phyloP scores from a whole-genome alignment of 1,140 invertebrate genomes.

The Melanaphis sacchari region DNA sequence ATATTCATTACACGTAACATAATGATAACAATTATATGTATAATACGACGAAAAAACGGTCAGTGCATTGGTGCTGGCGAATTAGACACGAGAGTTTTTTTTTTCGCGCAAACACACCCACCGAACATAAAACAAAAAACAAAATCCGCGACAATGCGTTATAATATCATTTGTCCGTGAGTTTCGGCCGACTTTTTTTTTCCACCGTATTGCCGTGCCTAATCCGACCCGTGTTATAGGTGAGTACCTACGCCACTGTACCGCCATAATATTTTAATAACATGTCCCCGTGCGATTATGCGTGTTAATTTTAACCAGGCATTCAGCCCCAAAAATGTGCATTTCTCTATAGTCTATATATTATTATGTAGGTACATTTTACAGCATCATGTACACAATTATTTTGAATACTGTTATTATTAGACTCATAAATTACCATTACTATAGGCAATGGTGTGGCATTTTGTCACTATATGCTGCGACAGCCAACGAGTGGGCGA shows the following conservation, averaged over 20 bases:
- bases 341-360: neutral
- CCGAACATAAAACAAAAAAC: neutral
- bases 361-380: neutral
- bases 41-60: neutral
- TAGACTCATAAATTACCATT: conserved; percentile 7
- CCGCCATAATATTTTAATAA: too few relatives aligned
- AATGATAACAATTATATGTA: neutral
- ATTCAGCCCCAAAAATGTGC: neutral
- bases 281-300: too few relatives aligned
- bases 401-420: neutral
- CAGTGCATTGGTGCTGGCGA: neutral
- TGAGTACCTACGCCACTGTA: too few relatives aligned
- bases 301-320: neutral
- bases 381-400: neutral
- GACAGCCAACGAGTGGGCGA: neutral
- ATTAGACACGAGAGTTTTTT: neutral
- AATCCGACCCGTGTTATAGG: neutral
- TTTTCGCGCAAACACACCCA: neutral
- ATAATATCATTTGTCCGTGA: neutral
- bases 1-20: neutral
- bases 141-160: neutral
- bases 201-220: neutral
- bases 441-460: neutral
- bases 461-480: neutral
- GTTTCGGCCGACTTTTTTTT: neutral